Conservation (phyloP, 1,140 invertebrate species). For the Papilio polyxenes region DNA sequence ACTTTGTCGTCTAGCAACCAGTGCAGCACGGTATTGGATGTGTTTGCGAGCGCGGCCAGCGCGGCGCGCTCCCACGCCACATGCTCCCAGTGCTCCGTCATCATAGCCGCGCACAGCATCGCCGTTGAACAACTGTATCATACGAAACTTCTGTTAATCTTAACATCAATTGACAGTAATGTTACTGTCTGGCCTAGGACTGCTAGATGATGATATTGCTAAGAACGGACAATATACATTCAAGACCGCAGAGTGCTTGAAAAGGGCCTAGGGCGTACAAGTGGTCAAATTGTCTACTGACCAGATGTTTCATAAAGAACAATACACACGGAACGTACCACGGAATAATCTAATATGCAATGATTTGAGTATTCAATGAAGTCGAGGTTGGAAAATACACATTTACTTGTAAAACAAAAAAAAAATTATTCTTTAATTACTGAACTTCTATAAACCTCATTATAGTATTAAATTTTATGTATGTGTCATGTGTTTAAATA, state of each 20-base stretch:
- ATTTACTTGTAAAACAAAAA: too few species aligned
- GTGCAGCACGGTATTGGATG: conserved; percentile 80
- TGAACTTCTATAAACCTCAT: background rate
- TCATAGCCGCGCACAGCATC: conserved; percentile 89
- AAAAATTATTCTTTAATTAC: too few species aligned
- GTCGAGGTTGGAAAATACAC: too few species aligned
- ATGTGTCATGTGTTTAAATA: background rate
- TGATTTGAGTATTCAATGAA: too few species aligned
- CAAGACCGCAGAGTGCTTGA: too few species aligned
- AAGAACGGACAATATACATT: too few species aligned
- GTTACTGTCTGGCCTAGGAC: background rate
- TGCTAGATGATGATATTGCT: too few species aligned
- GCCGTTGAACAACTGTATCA: conserved; percentile 81
- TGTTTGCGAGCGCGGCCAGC: conserved; percentile 81
- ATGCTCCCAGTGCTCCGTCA: conserved; percentile 93
- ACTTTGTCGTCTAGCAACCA: conserved; percentile 85
- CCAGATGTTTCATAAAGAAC: too few species aligned
- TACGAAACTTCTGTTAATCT: conserved; percentile 40
- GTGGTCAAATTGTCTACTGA: too few species aligned
- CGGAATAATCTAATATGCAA: too few species aligned
- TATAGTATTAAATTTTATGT: background rate
- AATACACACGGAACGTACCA: too few species aligned
- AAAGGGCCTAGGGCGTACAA: too few species aligned
- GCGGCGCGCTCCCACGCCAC: conserved; percentile 86
- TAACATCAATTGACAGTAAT: background rate